Percentiles rank a stretch among this genome's conserved stretches.
phyloP scores from a whole-genome alignment of 2,113 vertebrate species.

The Pandion haliaetus region DNA sequence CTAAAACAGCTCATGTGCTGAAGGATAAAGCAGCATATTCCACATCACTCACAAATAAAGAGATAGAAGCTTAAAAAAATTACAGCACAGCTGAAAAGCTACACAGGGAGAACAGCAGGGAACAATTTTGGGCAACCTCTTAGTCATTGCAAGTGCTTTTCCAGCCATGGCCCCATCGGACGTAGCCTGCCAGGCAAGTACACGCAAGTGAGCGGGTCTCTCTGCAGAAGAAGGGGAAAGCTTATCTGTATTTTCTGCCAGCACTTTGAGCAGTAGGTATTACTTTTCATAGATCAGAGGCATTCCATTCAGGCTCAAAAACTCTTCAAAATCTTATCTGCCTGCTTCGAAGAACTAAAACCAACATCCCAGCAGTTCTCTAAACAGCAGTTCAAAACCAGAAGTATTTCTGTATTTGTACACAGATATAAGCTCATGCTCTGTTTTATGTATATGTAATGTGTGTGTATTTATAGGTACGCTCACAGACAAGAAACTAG shows the following conservation, averaged over 20 bases:
- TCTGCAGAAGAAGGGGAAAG: background rate
- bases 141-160: background rate
- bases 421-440: background rate
- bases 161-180: fast-evolving
- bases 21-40: background rate
- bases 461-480: background rate
- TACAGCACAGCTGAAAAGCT: background rate
- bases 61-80: background rate
- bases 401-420: background rate
- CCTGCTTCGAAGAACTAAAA: fast-evolving
- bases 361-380: background rate
- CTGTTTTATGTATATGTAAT: background rate
- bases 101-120: fast-evolving
- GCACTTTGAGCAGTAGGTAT: background rate
- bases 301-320: background rate
- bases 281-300: background rate
- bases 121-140: background rate
- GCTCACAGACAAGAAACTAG: background rate
- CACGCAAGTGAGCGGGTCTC: background rate
- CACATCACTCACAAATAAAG: background rate
- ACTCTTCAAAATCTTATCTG: background rate
- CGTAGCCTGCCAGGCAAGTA: background rate
- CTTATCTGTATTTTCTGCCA: background rate
- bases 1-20: fast-evolving
- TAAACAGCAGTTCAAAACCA: background rate